Evolutionary conservation across 2,113 vertebrate species (phyloP).

Genomic region (Rallus limicola): DNA sequence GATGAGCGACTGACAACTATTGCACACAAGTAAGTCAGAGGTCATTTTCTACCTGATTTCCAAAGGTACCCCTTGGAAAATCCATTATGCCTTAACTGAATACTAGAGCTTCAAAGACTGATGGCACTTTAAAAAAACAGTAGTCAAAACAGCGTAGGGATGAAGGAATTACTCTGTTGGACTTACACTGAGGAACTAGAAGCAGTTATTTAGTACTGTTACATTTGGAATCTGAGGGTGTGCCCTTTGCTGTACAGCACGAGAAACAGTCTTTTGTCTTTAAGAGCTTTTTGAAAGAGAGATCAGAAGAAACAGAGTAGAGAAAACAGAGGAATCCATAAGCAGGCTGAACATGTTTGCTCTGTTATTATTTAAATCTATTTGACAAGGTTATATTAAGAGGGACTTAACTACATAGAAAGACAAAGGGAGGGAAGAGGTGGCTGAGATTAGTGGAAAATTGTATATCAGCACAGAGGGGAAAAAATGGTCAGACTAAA

Average conservation of each 20-base stretch:
- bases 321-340: not conserved
- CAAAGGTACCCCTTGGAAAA: conserved; percentile 29
- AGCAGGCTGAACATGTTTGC: not conserved
- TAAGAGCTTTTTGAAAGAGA: not conserved
- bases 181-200: not conserved
- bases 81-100: not conserved
- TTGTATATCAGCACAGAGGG: not conserved
- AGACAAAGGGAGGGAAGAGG: not conserved
- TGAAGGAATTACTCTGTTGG: not conserved
- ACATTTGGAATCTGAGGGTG: not conserved
- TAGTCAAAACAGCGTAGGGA: not conserved
- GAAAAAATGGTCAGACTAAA: not conserved
- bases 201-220: not conserved
- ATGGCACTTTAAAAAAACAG: not conserved
- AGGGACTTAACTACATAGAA: not conserved
- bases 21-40: conserved; percentile 91
- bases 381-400: not conserved
- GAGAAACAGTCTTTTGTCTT: not conserved
- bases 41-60: conserved; percentile 37
- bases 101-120: not conserved
- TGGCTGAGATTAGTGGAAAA: not conserved
- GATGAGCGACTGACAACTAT: conserved; percentile 97
- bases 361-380: not conserved
- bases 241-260: not conserved
- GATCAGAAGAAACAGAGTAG: not conserved